A percentile compares a stretch with the other conserved stretches of the same genome.
phyloP scores from a whole-genome alignment of 2,113 vertebrate species.

The western clawed frog (Xenopus tropicalis) region DNA sequence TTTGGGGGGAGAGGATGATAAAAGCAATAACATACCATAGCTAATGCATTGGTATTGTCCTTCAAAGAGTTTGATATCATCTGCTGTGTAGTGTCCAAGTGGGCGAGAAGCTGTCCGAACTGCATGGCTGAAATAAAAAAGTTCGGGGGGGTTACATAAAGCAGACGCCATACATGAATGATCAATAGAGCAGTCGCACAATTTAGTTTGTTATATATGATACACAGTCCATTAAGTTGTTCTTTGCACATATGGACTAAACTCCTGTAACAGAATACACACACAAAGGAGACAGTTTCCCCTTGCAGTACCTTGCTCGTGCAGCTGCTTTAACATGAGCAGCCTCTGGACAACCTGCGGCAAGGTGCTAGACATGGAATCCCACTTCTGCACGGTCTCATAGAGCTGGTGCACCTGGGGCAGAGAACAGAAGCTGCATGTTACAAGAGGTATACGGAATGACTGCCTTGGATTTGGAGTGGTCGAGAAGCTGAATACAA shows the following conservation, averaged over 20 bases:
- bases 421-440: background rate
- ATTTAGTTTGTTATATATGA: too few species aligned
- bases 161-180: too few species aligned
- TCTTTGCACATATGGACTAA: too few species aligned
- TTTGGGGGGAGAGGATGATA: too few species aligned
- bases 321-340: constrained; percentile 79
- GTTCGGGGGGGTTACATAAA: background rate
- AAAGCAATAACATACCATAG: constrained; percentile 65
- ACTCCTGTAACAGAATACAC: too few species aligned
- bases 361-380: constrained; percentile 72
- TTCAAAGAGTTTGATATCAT: constrained; percentile 85
- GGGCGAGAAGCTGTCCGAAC: constrained; percentile 86
- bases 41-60: constrained; percentile 76
- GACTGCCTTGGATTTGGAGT: too few species aligned
- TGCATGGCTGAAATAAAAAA: constrained; percentile 74
- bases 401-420: constrained; percentile 83
- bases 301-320: constrained; percentile 95
- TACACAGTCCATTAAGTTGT: too few species aligned
- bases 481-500: too few species aligned
- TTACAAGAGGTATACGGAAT: too few species aligned
- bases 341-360: constrained; percentile 88
- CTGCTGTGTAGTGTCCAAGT: constrained; percentile 90
- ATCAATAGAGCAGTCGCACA: too few species aligned
- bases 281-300: too few species aligned
- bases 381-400: constrained; percentile 86